Evolutionary conservation across 2,113 vertebrate species (phyloP).

Genomic region (Telmatochromis sp.): DNA sequence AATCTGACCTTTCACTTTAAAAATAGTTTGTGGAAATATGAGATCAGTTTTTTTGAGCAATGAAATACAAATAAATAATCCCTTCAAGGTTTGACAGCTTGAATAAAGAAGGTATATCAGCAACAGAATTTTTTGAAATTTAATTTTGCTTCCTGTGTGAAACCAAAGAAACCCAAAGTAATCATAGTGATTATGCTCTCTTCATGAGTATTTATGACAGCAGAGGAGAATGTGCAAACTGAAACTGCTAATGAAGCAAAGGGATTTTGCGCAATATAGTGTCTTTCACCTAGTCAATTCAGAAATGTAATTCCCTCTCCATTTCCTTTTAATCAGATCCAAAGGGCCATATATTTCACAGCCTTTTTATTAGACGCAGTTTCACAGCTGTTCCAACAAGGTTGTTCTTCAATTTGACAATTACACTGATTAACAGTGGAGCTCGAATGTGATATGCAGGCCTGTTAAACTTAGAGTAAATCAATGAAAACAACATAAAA

Average conservation of each 20-base stretch:
- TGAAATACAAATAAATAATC: not conserved
- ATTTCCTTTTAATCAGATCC: not conserved
- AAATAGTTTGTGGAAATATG: not conserved
- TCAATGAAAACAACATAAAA: not conserved
- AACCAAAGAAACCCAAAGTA: not conserved
- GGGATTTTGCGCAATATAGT: not conserved
- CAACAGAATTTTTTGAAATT: not conserved
- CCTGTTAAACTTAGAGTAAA: not conserved
- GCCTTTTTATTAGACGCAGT: not conserved
- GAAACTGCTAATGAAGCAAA: not conserved
- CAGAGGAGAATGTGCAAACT: not conserved
- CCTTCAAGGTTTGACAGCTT: not conserved
- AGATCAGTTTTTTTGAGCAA: not conserved
- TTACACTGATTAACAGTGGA: not conserved
- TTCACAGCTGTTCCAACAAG: not conserved
- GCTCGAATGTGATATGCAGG: not conserved
- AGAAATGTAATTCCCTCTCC: not conserved
- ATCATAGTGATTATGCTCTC: not conserved
- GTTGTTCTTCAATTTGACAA: not conserved
- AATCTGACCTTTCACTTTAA: not conserved
- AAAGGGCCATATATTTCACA: not conserved
- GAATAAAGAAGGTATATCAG: too few relatives aligned
- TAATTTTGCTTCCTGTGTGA: not conserved
- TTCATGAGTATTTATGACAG: not conserved
- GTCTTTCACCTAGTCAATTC: not conserved